Percentiles rank a stretch among this genome's conserved stretches.
Evolutionary conservation across 2,888 invertebrate genomes (phyloP).

Genomic region (Sinotaia quadrata): DNA sequence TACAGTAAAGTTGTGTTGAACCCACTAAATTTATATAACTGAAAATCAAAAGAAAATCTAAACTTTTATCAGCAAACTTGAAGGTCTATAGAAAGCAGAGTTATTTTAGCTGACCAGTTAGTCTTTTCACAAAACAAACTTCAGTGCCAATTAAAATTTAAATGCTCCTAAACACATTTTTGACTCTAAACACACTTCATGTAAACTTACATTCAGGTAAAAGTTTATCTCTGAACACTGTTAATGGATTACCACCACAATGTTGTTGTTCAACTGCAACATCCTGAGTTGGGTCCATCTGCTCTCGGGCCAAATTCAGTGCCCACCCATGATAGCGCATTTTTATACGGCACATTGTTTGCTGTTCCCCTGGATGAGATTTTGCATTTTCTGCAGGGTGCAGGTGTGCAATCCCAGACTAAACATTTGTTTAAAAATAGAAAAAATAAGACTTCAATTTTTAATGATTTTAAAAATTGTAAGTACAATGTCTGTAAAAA

Average conservation of each 20-base stretch:
- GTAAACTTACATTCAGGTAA: conserved; percentile 50
- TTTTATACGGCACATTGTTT: conserved; percentile 50
- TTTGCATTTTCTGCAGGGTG: conserved; percentile 27
- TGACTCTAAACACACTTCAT: too few species aligned
- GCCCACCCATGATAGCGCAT: conserved; percentile 70
- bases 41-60: neutral
- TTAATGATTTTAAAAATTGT: neutral
- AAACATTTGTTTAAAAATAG: too few species aligned
- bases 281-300: conserved; percentile 64
- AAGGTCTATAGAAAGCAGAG: neutral
- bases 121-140: too few species aligned
- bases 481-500: too few species aligned
- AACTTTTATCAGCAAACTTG: neutral
- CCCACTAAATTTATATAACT: too few species aligned
- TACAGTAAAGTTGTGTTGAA: too few species aligned
- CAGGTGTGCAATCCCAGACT: conserved; percentile 16
- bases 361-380: conserved; percentile 24
- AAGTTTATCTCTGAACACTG: conserved; percentile 68
- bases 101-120: too few species aligned
- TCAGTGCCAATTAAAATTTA: neutral
- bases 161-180: too few species aligned
- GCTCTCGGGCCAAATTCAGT: conserved; percentile 63
- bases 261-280: conserved; percentile 71
- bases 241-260: conserved; percentile 72
- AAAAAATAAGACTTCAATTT: neutral